These are phyloP conservation scores for Tautogolabrus adspersus DNA, from an alignment of 2,113 vertebrate species.

Conservation along the genomic window DNA sequence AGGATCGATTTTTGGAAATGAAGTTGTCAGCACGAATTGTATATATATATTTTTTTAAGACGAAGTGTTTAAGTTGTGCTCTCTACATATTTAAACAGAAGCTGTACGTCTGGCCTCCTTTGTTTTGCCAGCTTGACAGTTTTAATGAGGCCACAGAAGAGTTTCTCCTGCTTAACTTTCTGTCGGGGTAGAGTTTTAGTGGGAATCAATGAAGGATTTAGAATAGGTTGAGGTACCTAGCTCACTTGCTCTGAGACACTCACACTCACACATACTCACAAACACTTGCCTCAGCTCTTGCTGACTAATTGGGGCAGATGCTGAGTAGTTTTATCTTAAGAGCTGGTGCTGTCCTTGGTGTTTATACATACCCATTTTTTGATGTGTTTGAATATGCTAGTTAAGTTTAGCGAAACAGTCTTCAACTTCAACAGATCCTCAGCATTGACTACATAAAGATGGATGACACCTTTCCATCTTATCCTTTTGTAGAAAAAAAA, in stretches of 20 bases:
- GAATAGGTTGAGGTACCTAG: conserved; percentile 55
- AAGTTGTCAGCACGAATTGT: conserved; percentile 66
- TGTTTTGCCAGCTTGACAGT: conserved; percentile 60
- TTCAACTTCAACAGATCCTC: no score
- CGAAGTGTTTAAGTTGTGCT: conserved; percentile 36
- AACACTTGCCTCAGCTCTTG: conserved; percentile 36
- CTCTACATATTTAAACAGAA: conserved; percentile 38
- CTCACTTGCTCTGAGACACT: conserved; percentile 27
- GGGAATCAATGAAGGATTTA: conserved; percentile 76
- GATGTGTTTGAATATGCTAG: neutral
- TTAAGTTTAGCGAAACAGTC: no score
- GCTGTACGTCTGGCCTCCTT: conserved; percentile 34
- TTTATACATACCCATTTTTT: conserved; percentile 9
- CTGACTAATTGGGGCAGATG: conserved; percentile 75
- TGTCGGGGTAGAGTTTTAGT: conserved; percentile 59
- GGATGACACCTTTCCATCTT: neutral
- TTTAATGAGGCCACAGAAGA: conserved; percentile 76
- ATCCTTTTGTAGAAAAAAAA: neutral
- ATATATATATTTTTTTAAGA: conserved; percentile 1
- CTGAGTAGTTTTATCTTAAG: conserved; percentile 50
- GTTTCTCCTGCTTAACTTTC: conserved; percentile 70
- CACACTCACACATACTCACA: conserved; percentile 28
- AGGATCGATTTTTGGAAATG: conserved; percentile 66
- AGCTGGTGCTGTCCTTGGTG: conserved; percentile 6
- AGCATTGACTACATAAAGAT: no score